phyloP scores from a whole-genome alignment of 2,797 vertebrate genomes.

The Sebastes steindachneri region DNA sequence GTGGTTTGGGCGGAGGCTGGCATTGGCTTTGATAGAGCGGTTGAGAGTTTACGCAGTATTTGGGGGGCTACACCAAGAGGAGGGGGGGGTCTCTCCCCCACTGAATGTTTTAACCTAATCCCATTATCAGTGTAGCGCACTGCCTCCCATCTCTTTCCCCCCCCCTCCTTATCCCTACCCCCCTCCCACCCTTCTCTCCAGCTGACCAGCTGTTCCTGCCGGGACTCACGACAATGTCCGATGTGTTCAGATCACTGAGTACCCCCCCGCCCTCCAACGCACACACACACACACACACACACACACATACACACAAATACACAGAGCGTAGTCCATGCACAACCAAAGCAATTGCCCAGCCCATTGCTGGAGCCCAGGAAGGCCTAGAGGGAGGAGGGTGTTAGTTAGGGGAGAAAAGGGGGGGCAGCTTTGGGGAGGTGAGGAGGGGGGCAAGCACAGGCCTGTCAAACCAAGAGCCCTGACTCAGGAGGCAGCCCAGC shows the following conservation, averaged over 20 bases:
- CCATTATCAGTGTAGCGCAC: constrained; percentile 90
- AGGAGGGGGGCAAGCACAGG: constrained; percentile 77
- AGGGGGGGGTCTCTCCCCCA: constrained; percentile 67
- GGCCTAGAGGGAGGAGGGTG: constrained; percentile 69
- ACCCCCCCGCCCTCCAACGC: constrained; percentile 58
- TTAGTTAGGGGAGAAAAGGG: constrained; percentile 51
- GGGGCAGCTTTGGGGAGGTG: constrained; percentile 40
- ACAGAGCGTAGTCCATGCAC: constrained; percentile 59
- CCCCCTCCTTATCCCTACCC: constrained; percentile 71
- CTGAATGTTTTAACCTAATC: constrained; percentile 87
- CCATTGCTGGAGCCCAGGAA: constrained; percentile 84
- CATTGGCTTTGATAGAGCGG: constrained; percentile 60
- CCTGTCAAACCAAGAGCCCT: constrained; percentile 89
- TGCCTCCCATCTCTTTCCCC: constrained; percentile 79
- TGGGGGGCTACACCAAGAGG: constrained; percentile 34
- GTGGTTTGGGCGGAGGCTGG: constrained; percentile 44
- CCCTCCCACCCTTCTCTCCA: constrained; percentile 82
- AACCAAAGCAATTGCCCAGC: constrained; percentile 85
- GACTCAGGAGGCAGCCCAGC: constrained; percentile 88
- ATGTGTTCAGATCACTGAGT: constrained; percentile 93
- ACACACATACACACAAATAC: constrained; percentile 42
- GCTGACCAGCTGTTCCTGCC: constrained; percentile 98
- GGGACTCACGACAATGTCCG: constrained; percentile 94
- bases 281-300: background rate
- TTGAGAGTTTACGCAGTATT: constrained; percentile 72